phyloP scores from a whole-genome alignment of 2,113 vertebrate genomes.

The Potamarius usumacintae region DNA sequence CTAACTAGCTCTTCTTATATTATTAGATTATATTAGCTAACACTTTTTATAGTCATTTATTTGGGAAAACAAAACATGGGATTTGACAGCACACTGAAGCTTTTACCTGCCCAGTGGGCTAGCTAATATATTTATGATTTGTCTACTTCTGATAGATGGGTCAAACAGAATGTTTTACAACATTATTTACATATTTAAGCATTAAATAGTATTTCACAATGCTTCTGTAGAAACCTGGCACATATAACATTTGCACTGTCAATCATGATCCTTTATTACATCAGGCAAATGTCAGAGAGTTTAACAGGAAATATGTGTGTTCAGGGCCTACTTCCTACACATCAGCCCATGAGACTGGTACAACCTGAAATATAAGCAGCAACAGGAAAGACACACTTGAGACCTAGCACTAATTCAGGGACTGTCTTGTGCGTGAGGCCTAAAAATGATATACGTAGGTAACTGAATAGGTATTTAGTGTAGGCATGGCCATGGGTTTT shows the following conservation, averaged over 20 bases:
- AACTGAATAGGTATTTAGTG: neutral
- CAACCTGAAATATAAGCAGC: constrained; percentile 7
- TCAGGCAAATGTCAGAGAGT: neutral
- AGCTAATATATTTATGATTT: neutral
- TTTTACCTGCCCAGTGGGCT: neutral
- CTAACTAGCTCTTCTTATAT: too few species aligned
- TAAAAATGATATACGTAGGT: neutral
- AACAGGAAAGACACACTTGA: neutral
- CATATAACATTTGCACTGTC: neutral
- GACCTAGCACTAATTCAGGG: neutral
- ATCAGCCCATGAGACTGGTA: neutral
- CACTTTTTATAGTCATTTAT: too few species aligned
- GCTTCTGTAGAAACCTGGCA: neutral
- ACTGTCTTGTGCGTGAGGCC: neutral
- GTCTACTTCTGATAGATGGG: neutral
- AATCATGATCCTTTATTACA: neutral
- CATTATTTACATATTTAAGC: neutral
- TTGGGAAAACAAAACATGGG: too few species aligned
- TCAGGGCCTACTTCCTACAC: neutral
- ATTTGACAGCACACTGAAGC: neutral
- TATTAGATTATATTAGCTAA: too few species aligned
- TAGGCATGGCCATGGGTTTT: neutral
- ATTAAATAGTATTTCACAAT: neutral
- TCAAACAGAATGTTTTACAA: neutral
- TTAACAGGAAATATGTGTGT: neutral